Percentiles rank a stretch among this genome's conserved stretches.
Conservation (phyloP, 1,140 invertebrate species). For the Eurosta solidaginis region DNA sequence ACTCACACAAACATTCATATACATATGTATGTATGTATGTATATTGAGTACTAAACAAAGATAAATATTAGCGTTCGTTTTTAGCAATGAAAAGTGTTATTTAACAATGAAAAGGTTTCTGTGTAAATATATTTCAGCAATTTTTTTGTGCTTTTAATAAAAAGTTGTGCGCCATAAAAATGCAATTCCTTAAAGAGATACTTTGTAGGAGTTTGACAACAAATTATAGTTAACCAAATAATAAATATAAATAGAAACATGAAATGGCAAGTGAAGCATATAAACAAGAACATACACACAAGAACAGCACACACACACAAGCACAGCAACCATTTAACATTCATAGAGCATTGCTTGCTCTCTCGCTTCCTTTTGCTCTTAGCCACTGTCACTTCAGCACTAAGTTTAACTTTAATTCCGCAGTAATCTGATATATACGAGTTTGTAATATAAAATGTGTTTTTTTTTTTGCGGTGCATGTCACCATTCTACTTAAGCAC, state of each 20-base stretch:
- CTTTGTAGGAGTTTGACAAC: not conserved
- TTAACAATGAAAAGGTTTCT: not conserved
- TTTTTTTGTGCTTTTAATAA: not conserved
- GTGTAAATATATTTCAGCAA: not conserved
- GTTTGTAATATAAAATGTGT: too few relatives aligned
- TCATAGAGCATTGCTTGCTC: not conserved
- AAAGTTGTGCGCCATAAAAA: not conserved
- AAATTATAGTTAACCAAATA: not conserved
- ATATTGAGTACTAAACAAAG: not conserved
- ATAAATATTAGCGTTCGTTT: not conserved
- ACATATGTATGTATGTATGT: too few relatives aligned
- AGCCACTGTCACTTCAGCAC: not conserved
- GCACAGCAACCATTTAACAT: not conserved
- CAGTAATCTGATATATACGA: not conserved
- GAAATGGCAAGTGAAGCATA: not conserved
- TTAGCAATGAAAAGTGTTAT: not conserved
- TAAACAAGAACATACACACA: not conserved
- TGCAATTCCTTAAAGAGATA: not conserved
- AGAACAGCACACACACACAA: not conserved
- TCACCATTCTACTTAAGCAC: not conserved
- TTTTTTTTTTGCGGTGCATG: too few relatives aligned
- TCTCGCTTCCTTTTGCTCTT: too few relatives aligned
- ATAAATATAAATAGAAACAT: not conserved
- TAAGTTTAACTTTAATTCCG: constrained; percentile 16
- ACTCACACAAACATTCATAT: too few relatives aligned